A percentile compares a stretch with the other conserved stretches of the same genome.
These are phyloP conservation scores for Oxystoma pomonae DNA, from an alignment of 2,888 invertebrate species.

Conservation along the genomic window DNA sequence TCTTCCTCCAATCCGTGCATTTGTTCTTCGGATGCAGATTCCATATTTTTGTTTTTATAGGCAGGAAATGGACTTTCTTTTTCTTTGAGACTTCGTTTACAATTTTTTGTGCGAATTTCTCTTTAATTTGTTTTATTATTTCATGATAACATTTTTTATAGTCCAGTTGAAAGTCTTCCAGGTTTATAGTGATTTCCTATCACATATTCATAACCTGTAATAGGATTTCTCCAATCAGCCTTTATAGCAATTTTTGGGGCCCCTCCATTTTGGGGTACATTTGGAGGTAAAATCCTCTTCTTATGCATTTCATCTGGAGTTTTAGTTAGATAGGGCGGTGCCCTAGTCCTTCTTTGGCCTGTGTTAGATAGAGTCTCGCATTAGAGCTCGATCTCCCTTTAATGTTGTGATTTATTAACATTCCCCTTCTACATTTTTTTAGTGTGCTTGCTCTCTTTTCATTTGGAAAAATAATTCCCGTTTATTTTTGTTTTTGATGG, in stretches of 20 bases:
- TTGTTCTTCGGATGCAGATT: slow-evolving; percentile 26
- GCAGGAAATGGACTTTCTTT: slow-evolving; percentile 17
- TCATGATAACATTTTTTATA: too few relatives aligned
- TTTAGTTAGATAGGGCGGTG: slow-evolving; percentile 12
- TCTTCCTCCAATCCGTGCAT: slow-evolving; percentile 19
- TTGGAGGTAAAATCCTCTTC: slow-evolving; percentile 16
- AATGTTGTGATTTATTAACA: too few relatives aligned
- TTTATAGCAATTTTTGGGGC: slow-evolving; percentile 7
- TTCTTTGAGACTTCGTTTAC: slow-evolving; percentile 14
- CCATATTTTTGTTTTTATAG: slow-evolving; percentile 13
- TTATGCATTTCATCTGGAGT: slow-evolving; percentile 9
- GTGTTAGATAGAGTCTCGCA: slow-evolving; percentile 12
- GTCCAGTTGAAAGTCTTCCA: background rate
- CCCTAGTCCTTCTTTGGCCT: slow-evolving; percentile 13
- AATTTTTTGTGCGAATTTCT: too few relatives aligned
- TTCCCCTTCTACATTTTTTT: slow-evolving; percentile 10
- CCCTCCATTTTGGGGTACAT: slow-evolving; percentile 10
- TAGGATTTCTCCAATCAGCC: slow-evolving; percentile 15
- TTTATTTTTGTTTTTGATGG: slow-evolving; percentile 1
- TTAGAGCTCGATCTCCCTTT: slow-evolving; percentile 16
- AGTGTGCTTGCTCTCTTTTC: slow-evolving; percentile 14
- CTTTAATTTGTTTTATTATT: too few relatives aligned
- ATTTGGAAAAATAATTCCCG: slow-evolving; percentile 10
- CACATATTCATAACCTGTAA: slow-evolving; percentile 13
- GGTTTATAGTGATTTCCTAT: slow-evolving; percentile 1